Percentiles rank a stretch among this genome's conserved stretches.
These are phyloP conservation scores for Porites evermanni DNA, from an alignment of 92 coral and sea anemone species.

Conservation along the genomic window DNA sequence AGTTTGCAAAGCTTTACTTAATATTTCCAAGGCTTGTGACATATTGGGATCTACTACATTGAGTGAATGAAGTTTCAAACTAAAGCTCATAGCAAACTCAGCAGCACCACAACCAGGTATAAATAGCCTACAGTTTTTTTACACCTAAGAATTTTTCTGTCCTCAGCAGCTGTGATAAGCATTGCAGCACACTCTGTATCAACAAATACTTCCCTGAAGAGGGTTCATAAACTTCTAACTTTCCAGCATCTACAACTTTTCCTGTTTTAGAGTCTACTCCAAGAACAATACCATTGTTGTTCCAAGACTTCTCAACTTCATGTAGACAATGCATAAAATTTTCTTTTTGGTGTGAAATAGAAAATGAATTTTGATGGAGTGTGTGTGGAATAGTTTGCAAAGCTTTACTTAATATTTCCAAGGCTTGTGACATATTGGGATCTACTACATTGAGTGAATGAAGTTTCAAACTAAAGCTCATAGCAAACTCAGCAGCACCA, in stretches of 20 bases:
- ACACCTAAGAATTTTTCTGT: conserved; percentile 75
- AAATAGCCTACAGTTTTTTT: not conserved
- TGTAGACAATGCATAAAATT: conserved; percentile 55
- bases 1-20: conserved; percentile 74
- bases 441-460: conserved; percentile 35
- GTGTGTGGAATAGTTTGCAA: conserved; percentile 68
- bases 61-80: conserved; percentile 47
- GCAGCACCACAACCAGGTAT: conserved; percentile 85
- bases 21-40: conserved; percentile 62
- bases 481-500: conserved; percentile 80
- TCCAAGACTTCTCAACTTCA: conserved; percentile 60
- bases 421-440: conserved; percentile 52
- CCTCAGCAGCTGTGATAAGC: conserved; percentile 77
- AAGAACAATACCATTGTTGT: conserved; percentile 33
- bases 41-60: conserved; percentile 31
- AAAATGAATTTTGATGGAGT: conserved; percentile 74
- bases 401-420: conserved; percentile 73
- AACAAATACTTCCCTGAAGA: conserved; percentile 64
- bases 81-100: conserved; percentile 73
- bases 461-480: conserved; percentile 57
- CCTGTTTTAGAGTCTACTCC: conserved; percentile 77
- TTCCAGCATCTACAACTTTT: conserved; percentile 46
- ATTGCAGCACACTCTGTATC: conserved; percentile 66
- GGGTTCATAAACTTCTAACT: conserved; percentile 72
- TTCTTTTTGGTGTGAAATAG: conserved; percentile 10